Percentiles rank a stretch among this genome's conserved stretches.
phyloP scores from a whole-genome alignment of 2,113 vertebrate species.

The Corapipo altera region DNA sequence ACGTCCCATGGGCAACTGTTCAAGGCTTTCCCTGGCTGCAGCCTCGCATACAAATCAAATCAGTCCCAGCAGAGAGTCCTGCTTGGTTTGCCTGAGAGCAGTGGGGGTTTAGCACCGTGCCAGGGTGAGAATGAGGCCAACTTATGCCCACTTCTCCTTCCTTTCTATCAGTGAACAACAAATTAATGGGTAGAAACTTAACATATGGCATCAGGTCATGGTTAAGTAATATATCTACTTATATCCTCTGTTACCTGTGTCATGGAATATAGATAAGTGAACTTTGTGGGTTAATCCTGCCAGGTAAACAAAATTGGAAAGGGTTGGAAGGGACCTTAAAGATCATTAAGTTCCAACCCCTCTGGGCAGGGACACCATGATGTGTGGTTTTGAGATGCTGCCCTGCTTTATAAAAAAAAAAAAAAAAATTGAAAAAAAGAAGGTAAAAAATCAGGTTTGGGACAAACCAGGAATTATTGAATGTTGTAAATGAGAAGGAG shows the following conservation, averaged over 20 bases:
- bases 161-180: background rate
- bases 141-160: background rate
- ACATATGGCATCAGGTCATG: background rate
- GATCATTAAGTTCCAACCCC: background rate
- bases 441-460: background rate
- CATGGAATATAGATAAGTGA: background rate
- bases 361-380: background rate
- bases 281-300: background rate
- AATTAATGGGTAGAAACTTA: background rate
- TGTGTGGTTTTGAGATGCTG: background rate
- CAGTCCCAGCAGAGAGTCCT: background rate
- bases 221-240: background rate
- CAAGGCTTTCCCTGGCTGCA: background rate
- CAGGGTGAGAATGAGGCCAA: rapidly evolving
- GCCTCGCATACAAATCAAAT: background rate
- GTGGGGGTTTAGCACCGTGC: rapidly evolving
- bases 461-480: background rate
- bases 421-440: background rate
- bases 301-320: background rate
- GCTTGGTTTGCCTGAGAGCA: background rate
- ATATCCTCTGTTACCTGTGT: too few species aligned
- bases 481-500: background rate
- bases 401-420: background rate
- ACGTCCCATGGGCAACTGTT: background rate
- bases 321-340: background rate